Evolutionary conservation across 2,113 vertebrate species (phyloP).

Genomic region (Eptatretus burgeri): DNA sequence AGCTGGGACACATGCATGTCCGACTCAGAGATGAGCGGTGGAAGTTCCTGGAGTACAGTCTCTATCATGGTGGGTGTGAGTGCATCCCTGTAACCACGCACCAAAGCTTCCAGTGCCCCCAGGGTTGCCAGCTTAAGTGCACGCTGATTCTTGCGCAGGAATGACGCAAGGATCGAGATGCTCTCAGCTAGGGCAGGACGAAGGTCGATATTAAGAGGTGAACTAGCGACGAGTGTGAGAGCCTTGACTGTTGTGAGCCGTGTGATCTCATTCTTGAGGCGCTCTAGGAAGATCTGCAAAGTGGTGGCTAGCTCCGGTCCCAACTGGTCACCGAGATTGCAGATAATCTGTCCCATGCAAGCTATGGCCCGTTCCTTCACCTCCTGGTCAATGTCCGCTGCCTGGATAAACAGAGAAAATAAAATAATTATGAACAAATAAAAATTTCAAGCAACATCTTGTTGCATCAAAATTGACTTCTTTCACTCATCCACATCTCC

Average conservation of each 20-base stretch:
- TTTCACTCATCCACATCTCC: too few species aligned
- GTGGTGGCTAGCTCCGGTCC: constrained; percentile 31
- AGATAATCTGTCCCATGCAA: constrained; percentile 48
- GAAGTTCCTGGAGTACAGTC: constrained; percentile 35
- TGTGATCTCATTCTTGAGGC: constrained; percentile 64
- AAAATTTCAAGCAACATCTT: too few species aligned
- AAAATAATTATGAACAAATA: too few species aligned
- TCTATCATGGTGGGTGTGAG: constrained; percentile 31
- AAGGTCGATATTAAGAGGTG: constrained; percentile 35
- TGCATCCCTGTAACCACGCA: constrained; percentile 31
- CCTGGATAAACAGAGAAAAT: constrained; percentile 9
- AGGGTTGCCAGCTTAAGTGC: constrained; percentile 38
- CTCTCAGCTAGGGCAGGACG: constrained; percentile 32
- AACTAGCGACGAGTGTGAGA: constrained; percentile 30
- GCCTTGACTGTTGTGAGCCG: constrained; percentile 44
- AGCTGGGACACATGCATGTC: constrained; percentile 81
- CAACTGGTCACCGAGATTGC: constrained; percentile 40
- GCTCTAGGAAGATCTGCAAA: constrained; percentile 44
- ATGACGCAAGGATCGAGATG: constrained; percentile 42
- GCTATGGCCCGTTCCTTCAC: constrained; percentile 73
- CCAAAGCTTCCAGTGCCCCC: constrained; percentile 32
- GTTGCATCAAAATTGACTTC: too few species aligned
- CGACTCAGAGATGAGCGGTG: constrained; percentile 32
- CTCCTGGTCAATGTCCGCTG: constrained; percentile 74
- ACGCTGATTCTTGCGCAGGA: constrained; percentile 60